Evolutionary conservation across 1,140 invertebrate species (phyloP).

Genomic region (Delia radicum): DNA sequence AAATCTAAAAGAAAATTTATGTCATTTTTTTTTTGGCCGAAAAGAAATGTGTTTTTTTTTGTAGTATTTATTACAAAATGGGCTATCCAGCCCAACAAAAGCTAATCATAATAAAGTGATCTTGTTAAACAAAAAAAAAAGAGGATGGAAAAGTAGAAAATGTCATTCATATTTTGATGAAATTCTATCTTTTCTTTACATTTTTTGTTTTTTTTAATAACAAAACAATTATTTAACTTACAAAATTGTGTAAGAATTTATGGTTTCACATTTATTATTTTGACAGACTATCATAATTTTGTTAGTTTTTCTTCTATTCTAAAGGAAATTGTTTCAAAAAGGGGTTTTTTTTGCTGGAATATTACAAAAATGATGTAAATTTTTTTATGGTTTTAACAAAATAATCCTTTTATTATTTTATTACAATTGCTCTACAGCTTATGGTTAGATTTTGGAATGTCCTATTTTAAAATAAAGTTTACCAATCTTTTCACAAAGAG

Average conservation of each 20-base stretch:
- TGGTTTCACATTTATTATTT: slow-evolving; percentile 21
- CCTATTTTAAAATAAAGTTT: background rate
- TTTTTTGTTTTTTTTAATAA: background rate
- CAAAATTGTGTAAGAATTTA: background rate
- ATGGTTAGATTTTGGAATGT: background rate
- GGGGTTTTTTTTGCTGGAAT: background rate
- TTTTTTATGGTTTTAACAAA: background rate
- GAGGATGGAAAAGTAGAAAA: background rate
- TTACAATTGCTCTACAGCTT: background rate
- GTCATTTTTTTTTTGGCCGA: background rate
- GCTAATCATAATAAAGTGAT: slow-evolving; percentile 24
- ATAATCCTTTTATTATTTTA: background rate
- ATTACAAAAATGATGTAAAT: background rate
- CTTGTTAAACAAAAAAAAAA: background rate
- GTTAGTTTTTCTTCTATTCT: background rate
- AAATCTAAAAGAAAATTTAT: slow-evolving; percentile 16
- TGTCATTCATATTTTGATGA: background rate
- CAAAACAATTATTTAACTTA: background rate
- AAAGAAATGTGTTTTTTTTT: background rate
- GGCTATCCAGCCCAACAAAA: background rate
- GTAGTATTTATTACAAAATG: background rate
- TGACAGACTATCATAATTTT: slow-evolving; percentile 21
- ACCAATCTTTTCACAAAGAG: too few relatives aligned
- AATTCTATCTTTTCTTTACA: background rate
- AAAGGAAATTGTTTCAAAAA: background rate